Conservation (phyloP, 1,140 invertebrate genomes). For the Mizuhopecten yessoensis region DNA sequence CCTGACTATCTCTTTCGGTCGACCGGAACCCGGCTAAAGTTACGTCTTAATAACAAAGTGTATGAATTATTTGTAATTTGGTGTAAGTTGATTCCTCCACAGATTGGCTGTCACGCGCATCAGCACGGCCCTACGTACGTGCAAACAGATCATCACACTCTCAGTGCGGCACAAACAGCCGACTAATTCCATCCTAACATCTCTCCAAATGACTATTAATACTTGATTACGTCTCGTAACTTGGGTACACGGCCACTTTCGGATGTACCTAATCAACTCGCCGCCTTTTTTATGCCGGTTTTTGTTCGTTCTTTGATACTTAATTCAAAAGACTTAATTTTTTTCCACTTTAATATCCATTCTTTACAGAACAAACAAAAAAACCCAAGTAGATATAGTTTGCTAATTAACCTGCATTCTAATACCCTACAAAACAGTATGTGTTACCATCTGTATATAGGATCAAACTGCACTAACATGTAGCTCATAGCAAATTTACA, state of each 20-base stretch:
- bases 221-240: background rate
- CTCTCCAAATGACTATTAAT: conserved; percentile 28
- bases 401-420: too few relatives aligned
- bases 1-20: background rate
- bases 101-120: conserved; percentile 16
- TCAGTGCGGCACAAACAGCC: background rate
- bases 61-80: conserved; percentile 15
- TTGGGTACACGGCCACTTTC: conserved; percentile 5
- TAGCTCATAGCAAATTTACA: too few relatives aligned
- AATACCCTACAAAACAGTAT: too few relatives aligned
- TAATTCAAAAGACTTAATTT: too few relatives aligned
- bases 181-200: background rate
- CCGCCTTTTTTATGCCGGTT: background rate
- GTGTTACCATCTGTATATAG: too few relatives aligned
- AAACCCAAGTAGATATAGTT: too few relatives aligned
- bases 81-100: background rate
- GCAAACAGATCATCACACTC: background rate
- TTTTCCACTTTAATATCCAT: too few relatives aligned
- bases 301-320: background rate
- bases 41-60: conserved; percentile 27
- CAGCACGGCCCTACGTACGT: background rate
- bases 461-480: too few relatives aligned
- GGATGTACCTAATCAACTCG: conserved; percentile 24
- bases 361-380: too few relatives aligned
- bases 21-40: background rate